Conservation (phyloP, 2,113 vertebrate genomes). For the Syngnathus scovelli region DNA sequence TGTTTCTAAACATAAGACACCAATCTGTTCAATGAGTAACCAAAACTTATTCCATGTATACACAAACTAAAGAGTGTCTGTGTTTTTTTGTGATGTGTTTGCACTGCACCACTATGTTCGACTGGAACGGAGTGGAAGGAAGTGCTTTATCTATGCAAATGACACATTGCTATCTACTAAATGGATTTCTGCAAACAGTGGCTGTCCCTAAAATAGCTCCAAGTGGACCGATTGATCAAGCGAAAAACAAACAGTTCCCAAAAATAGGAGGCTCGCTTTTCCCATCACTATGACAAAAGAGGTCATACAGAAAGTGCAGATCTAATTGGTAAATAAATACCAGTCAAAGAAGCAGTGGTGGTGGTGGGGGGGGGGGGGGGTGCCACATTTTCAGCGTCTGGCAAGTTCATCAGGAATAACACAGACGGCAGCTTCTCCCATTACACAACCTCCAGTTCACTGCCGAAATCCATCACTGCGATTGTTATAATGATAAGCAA, state of each 20-base stretch:
- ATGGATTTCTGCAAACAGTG: not conserved
- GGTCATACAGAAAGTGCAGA: too few relatives aligned
- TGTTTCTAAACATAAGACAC: slow-evolving; percentile 52
- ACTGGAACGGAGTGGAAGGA: not conserved
- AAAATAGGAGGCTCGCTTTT: not conserved
- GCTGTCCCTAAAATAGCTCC: not conserved
- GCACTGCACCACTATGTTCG: not conserved
- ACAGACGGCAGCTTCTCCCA: slow-evolving; percentile 40
- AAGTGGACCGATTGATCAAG: not conserved
- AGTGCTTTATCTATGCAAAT: slow-evolving; percentile 6
- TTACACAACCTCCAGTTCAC: slow-evolving; percentile 56
- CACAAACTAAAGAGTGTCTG: slow-evolving; percentile 23
- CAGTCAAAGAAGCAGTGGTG: not conserved
- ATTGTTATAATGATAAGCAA: slow-evolving; percentile 53
- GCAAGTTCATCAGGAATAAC: slow-evolving; percentile 49
- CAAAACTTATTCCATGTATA: slow-evolving; percentile 37
- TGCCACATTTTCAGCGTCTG: slow-evolving; percentile 49
- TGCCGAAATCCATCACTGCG: slow-evolving; percentile 33
- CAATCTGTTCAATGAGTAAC: slow-evolving; percentile 65
- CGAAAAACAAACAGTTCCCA: not conserved
- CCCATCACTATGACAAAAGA: not conserved
- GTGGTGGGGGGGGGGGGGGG: too few relatives aligned
- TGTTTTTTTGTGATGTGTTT: slow-evolving; percentile 30
- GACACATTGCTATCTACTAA: not conserved
- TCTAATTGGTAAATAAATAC: too few relatives aligned